These are phyloP conservation scores for Portunus trituberculatus DNA, from an alignment of 1,140 invertebrate species.

Conservation along the genomic window DNA sequence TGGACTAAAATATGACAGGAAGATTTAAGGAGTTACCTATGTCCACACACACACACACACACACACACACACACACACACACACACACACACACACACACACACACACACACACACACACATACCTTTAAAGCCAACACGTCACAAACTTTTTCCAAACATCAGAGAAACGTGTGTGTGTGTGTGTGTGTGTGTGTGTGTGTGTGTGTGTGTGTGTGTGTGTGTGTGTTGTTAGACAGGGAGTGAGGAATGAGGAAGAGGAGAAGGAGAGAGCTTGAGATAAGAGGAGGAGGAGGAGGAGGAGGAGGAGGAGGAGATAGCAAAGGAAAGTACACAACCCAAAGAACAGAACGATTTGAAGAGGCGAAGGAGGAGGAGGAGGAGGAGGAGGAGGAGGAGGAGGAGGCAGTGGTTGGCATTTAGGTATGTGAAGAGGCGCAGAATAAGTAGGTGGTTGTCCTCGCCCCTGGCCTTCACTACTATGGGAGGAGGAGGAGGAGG, in stretches of 20 bases:
- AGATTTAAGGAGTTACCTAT: not conserved
- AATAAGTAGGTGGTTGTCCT: constrained; percentile 12
- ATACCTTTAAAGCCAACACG: not conserved
- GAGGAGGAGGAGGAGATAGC: not conserved
- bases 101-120: not conserved
- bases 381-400: not conserved
- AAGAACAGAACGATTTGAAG: not conserved
- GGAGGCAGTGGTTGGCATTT: not conserved
- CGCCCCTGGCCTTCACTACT: not conserved
- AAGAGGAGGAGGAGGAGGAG: not conserved
- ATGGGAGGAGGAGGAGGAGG: not conserved
- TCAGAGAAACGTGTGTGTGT: not conserved
- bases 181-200: constrained; percentile 17
- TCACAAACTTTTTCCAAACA: not conserved
- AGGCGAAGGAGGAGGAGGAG: not conserved
- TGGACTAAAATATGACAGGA: too few species aligned
- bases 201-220: constrained; percentile 1
- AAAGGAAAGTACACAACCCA: too few species aligned
- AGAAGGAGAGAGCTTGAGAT: not conserved
- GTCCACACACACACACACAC: not conserved
- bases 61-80: not conserved
- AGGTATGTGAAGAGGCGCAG: constrained; percentile 9
- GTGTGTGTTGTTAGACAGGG: not conserved
- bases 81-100: constrained; percentile 20
- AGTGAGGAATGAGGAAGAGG: not conserved